Evolutionary conservation across 1,140 invertebrate species (phyloP), one percentile per base, ranked within the genome.

Genomic region (Arion vulgaris): DNA sequence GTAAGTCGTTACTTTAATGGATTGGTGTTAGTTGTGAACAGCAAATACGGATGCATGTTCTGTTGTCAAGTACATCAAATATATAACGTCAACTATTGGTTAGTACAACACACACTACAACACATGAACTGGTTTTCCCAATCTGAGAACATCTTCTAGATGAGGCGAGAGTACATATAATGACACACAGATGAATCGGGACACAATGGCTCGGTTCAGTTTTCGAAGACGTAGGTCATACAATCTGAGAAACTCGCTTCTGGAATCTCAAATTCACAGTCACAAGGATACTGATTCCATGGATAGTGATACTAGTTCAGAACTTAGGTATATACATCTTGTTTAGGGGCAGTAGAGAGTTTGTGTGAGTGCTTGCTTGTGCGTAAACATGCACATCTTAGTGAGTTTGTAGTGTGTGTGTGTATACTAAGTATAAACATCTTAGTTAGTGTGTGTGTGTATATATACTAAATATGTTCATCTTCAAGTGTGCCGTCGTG

Each of bases 251-350:
- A 78, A 78, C 13, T 57, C 76, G 11, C 32, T 62, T 26, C 51
- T 78, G 32, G 76, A 78, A 26, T 41, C 62, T 15, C 36, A 51
- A 26, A 53, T 76, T 53, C 7, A 2, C 39, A 23, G 7, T 13
- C 39, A 7, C 17, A 32, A 19, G 57, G 76, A 78, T 68, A 4
- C 32, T 41, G 74, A 76, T 13, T 26, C 28, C 1, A 57, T 51
- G 41, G 76, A 78, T 34, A 78, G 76, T 39, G 76, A 78, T 17
- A 78, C 76, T 1, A 49, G 76, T 19, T 78, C 76, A n/a, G 76
- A 78, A 36, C 4, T 39, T 9, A 34, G 76, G 76, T 78, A 62
- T 23, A 7, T 73, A 39, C 5, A 45, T 45, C 53, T n/a, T 57
- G 5, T 57, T 57, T 57, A 2, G 53, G 45, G 45, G 9, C 9